Base-by-base conservation (phyloP, 2,113 vertebrate species). In the Oryctolagus cuniculus region DNA sequence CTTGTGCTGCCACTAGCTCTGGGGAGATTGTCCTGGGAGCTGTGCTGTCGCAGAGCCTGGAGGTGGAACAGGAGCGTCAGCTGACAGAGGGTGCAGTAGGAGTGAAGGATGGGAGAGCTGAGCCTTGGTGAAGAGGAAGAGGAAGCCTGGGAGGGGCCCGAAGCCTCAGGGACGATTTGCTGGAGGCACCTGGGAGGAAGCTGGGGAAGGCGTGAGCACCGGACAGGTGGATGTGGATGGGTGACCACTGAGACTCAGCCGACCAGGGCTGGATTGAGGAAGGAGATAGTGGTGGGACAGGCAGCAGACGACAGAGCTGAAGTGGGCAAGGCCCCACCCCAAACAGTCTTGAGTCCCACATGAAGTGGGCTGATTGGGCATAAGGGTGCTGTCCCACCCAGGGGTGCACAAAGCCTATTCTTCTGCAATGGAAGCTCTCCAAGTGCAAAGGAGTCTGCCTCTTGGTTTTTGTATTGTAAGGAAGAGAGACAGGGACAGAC, bases 61-160 rank as follows among this genome's bases (percentile, higher is more conserved):
- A 77, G 29, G 13, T 8, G 21, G 27, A 67, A 27, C 27, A 22
- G 27, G 8, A 88, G 22, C 51, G 63, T 36, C n/a, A 10, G 2
- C 55, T 10, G 78, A 73, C 55, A 70, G 16, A 61, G 38, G 36
- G 21, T 24, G 9, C 10, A 31, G 1, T 27, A 24, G 25, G 15
- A 6, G 10, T 0, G 11, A 63, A 2, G 8, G 29, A 19, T 16
- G 5, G 19, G 69, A 81, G 63, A 49, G 49, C 3, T 2, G 34
- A 21, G 34, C 44, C 44, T 44, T 44, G 44, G 44, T 7, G 44
- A 8, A 44, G 44, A 44, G 44, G 44, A 44, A 44, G 73, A 55
- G 67, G 21, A 75, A 9, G 44, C 2, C n/a, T 64, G 73, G 64
- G n/a, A 64, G 8, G 2, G 24, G n/a, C 38, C 24, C 21, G 25